These are phyloP conservation scores for Netelia melanura DNA, from an alignment of 2,888 invertebrate species.

Conservation along the genomic window DNA sequence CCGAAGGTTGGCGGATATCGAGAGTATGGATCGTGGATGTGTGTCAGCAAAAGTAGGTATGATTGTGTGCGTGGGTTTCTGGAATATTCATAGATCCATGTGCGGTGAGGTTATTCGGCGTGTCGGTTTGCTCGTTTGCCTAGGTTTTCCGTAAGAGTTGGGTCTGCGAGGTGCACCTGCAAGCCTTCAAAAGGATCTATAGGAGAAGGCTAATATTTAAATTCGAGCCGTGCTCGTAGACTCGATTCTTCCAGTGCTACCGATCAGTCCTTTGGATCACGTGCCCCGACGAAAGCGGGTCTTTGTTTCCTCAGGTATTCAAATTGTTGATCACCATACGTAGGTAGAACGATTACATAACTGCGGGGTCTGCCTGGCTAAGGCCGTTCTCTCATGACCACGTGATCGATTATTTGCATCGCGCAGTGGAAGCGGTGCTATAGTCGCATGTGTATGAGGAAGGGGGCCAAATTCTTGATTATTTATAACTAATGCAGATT, in stretches of 20 bases:
- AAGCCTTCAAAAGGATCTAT: conserved; percentile 73
- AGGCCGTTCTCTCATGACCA: background rate
- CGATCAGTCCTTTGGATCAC: conserved; percentile 48
- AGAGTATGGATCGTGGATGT: conserved; percentile 22
- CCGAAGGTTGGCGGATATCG: conserved; percentile 66
- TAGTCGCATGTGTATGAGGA: no score
- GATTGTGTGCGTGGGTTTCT: background rate
- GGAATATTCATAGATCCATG: conserved; percentile 14
- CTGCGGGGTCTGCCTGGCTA: conserved; percentile 49
- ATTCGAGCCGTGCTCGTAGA: conserved; percentile 72
- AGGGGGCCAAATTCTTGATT: no score
- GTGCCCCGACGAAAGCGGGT: conserved; percentile 18
- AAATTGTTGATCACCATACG: conserved; percentile 80
- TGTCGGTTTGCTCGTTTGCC: conserved; percentile 69
- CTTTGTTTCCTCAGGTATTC: conserved; percentile 73
- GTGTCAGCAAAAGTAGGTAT: conserved; percentile 4
- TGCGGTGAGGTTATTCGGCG: conserved; percentile 57
- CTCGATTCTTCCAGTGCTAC: conserved; percentile 43
- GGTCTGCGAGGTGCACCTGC: conserved; percentile 77
- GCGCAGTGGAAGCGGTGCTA: no score
- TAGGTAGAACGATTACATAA: conserved; percentile 79
- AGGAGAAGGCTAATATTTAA: conserved; percentile 82
- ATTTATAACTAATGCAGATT: background rate
- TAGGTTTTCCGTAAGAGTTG: conserved; percentile 64
- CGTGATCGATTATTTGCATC: no score